Evolutionary conservation across 2,797 vertebrate genomes (phyloP).

Genomic region (Microctenopoma stevenorrisi): DNA sequence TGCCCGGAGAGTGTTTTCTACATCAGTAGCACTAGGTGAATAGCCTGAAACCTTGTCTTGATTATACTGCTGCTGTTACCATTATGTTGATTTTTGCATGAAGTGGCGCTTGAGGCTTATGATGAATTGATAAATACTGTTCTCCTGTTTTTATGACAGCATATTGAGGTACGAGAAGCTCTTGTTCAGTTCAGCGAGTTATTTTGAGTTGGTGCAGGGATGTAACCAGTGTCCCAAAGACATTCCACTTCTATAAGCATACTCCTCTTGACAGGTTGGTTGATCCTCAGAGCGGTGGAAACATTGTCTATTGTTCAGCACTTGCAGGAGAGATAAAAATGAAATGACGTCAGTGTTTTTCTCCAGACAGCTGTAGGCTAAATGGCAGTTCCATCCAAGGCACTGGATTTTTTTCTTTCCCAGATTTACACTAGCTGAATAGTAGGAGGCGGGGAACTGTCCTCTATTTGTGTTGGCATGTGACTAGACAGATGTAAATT

Average conservation of each 20-base stretch:
- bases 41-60: conserved; percentile 37
- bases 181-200: conserved; percentile 22
- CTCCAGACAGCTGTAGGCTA: conserved; percentile 51
- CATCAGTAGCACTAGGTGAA: conserved; percentile 49
- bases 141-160: conserved; percentile 21
- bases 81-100: conserved; percentile 28
- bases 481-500: conserved; percentile 59
- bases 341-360: conserved; percentile 38
- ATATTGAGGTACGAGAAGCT: conserved; percentile 25
- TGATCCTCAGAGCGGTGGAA: conserved; percentile 26
- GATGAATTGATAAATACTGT: conserved; percentile 38
- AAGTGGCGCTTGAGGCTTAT: conserved; percentile 25
- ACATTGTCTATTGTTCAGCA: conserved; percentile 34
- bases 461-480: conserved; percentile 58
- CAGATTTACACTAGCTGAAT: conserved; percentile 38
- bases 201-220: conserved; percentile 44
- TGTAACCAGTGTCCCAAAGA: conserved; percentile 40
- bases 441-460: conserved; percentile 21
- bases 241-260: conserved; percentile 45
- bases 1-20: conserved; percentile 62
- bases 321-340: conserved; percentile 35
- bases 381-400: conserved; percentile 47
- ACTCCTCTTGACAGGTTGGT: conserved; percentile 51
- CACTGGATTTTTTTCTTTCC: conserved; percentile 55
- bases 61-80: conserved; percentile 37